Conservation (phyloP, 2,888 invertebrate species). For the Vannuccia rotundouncinata region DNA sequence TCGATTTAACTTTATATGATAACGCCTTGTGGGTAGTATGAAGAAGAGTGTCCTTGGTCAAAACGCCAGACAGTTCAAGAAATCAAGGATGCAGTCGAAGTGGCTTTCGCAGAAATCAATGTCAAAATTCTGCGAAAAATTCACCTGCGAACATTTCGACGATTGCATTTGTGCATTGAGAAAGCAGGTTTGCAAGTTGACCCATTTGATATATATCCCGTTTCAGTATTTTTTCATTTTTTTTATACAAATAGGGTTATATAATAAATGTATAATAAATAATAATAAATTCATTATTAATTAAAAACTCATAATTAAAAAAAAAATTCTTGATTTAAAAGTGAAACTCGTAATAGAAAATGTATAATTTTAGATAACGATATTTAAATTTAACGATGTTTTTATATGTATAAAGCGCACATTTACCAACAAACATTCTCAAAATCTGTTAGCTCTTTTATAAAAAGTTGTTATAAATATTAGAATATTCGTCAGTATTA, state of each 20-base stretch:
- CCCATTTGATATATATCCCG: not conserved
- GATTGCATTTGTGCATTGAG: not conserved
- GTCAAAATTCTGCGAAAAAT: not conserved
- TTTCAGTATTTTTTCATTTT: too few species aligned
- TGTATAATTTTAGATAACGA: too few species aligned
- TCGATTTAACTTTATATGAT: conserved; percentile 7
- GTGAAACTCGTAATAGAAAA: too few species aligned
- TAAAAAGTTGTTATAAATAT: too few species aligned
- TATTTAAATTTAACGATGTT: too few species aligned
- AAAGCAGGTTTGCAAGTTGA: not conserved
- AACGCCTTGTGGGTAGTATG: not conserved
- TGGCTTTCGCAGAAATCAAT: not conserved
- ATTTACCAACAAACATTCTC: too few species aligned
- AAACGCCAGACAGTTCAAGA: not conserved
- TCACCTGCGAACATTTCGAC: not conserved
- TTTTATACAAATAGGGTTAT: too few species aligned
- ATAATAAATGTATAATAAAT: not conserved
- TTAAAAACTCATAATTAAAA: not conserved
- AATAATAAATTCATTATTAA: not conserved
- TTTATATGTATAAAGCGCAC: too few species aligned
- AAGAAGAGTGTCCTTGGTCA: not conserved
- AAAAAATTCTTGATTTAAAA: too few species aligned
- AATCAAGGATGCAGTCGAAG: not conserved
- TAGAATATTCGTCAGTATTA: too few species aligned
- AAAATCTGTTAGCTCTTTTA: too few species aligned